These are phyloP conservation scores for Pandion haliaetus DNA, from an alignment of 2,113 vertebrate genomes.

Conservation along the genomic window DNA sequence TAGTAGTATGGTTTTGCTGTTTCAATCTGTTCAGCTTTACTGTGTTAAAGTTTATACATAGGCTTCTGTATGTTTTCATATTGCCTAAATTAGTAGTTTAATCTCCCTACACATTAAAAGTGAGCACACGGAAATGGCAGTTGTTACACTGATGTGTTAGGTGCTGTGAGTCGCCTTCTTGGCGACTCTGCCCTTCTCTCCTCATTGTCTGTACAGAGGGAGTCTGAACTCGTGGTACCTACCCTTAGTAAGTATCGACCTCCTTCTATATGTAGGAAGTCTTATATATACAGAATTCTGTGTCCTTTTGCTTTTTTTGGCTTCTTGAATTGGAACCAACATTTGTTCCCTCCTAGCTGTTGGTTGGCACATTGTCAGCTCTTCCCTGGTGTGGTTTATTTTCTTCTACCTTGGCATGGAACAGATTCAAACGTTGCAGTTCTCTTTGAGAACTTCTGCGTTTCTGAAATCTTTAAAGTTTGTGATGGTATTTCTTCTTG, in stretches of 20 bases:
- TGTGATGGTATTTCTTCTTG: neutral
- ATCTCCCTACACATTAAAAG: neutral
- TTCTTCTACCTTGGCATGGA: neutral
- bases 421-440: neutral
- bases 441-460: neutral
- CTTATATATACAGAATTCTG: neutral
- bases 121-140: neutral
- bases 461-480: neutral
- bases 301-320: neutral
- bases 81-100: neutral
- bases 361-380: neutral
- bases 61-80: neutral
- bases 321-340: neutral
- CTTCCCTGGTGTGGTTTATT: neutral
- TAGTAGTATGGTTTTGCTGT: neutral
- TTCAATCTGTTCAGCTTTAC: neutral
- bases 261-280: neutral
- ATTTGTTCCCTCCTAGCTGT: neutral
- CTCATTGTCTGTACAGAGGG: neutral
- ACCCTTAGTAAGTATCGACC: neutral
- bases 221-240: neutral
- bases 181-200: neutral
- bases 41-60: neutral
- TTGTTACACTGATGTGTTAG: neutral
- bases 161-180: fast-evolving